phyloP scores from a whole-genome alignment of 2,113 vertebrate species.

The Panthera uncia region DNA sequence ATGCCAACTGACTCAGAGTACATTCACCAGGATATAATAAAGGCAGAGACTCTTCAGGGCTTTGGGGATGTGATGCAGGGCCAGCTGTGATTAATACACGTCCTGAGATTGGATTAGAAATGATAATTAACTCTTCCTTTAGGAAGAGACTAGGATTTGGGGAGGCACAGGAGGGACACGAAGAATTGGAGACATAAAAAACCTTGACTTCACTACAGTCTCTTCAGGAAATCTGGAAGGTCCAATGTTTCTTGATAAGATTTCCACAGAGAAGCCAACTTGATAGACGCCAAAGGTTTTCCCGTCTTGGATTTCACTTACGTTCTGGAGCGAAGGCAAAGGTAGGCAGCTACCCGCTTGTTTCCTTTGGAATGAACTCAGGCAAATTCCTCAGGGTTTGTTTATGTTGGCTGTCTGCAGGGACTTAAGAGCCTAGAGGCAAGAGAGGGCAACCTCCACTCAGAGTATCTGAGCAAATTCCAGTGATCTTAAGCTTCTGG shows the following conservation, averaged over 20 bases:
- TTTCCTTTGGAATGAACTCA: constrained; percentile 55
- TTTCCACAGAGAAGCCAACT: constrained; percentile 24
- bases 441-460: not conserved
- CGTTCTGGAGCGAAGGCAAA: not conserved
- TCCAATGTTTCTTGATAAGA: not conserved
- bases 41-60: not conserved
- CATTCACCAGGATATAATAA: constrained; percentile 31
- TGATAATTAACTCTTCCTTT: constrained; percentile 55
- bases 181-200: not conserved
- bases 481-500: not conserved
- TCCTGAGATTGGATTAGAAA: constrained; percentile 52
- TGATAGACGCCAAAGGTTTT: not conserved
- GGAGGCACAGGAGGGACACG: too few relatives aligned
- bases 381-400: not conserved
- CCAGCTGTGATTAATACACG: constrained; percentile 58
- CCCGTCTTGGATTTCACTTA: not conserved
- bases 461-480: not conserved
- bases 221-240: constrained; percentile 50
- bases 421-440: not conserved
- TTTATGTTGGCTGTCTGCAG: constrained; percentile 28
- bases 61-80: constrained; percentile 4
- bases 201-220: not conserved
- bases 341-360: not conserved
- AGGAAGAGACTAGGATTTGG: not conserved
- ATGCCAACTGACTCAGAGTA: constrained; percentile 41